phyloP scores from a whole-genome alignment of 2,797 vertebrate species.

The Sitta carolinensis region DNA sequence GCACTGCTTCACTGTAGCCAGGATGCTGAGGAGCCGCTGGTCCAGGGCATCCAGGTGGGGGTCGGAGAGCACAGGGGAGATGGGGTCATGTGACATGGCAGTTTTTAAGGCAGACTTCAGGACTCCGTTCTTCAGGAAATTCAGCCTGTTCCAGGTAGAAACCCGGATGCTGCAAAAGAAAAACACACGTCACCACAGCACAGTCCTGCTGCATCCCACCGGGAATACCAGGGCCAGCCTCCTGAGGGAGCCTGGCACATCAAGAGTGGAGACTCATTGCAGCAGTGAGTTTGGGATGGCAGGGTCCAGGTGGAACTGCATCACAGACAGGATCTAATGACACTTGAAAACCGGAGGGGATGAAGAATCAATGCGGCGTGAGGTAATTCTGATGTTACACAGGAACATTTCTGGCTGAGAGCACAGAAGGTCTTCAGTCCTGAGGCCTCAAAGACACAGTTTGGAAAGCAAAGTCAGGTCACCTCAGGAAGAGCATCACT shows the following conservation, averaged over 20 bases:
- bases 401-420: neutral
- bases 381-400: neutral
- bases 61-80: conserved; percentile 86
- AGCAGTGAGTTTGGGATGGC: neutral
- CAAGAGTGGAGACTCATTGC: neutral
- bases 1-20: conserved; percentile 92
- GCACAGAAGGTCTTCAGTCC: neutral
- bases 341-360: neutral
- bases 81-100: conserved; percentile 88
- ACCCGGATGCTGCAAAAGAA: conserved; percentile 86
- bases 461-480: neutral
- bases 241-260: neutral
- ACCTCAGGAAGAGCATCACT: neutral
- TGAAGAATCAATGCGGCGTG: neutral
- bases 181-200: neutral
- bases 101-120: conserved; percentile 89
- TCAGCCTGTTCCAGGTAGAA: conserved; percentile 96
- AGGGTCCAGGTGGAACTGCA: neutral
- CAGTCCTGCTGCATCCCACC: neutral
- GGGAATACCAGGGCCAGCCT: neutral
- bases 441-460: neutral
- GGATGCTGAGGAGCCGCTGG: conserved; percentile 87
- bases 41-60: conserved; percentile 89
- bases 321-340: neutral
- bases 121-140: conserved; percentile 86